These are phyloP conservation scores for Litocranius walleri DNA, from an alignment of 2,113 vertebrate genomes.

Conservation along the genomic window DNA sequence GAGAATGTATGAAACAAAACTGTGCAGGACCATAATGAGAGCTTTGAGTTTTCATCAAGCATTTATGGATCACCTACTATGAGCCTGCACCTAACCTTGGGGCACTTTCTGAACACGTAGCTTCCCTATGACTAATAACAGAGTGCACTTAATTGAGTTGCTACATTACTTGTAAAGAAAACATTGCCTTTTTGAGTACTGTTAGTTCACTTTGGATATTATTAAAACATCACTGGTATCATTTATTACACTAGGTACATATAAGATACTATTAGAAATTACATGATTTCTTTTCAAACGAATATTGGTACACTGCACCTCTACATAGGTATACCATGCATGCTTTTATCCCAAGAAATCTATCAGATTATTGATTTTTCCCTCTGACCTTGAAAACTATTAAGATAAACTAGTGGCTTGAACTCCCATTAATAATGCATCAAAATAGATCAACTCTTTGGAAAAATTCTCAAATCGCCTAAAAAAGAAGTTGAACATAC, in stretches of 20 bases:
- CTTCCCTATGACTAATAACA: not conserved
- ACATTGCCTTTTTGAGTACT: not conserved
- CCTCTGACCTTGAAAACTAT: slow-evolving; percentile 36
- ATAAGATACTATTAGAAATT: not conserved
- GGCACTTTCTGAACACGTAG: not conserved
- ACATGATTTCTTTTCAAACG: not conserved
- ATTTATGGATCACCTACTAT: not conserved
- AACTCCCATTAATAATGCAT: slow-evolving; percentile 23
- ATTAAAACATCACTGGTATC: not conserved
- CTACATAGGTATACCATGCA: not conserved
- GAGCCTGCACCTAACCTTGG: not conserved
- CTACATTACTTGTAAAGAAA: not conserved
- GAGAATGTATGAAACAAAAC: not conserved
- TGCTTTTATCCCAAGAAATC: slow-evolving; percentile 15
- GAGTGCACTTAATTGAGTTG: not conserved
- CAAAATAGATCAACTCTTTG: slow-evolving; percentile 14
- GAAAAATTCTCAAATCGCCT: slow-evolving; percentile 16
- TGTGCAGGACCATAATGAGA: not conserved
- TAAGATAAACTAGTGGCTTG: not conserved
- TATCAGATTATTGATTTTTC: not conserved
- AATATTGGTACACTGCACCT: not conserved
- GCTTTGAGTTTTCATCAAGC: not conserved
- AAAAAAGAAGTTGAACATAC: not conserved
- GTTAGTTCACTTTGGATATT: not conserved
- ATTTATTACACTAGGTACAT: not conserved